Evolutionary conservation across 2,113 vertebrate genomes (phyloP), one percentile per base, ranked within the genome.

Genomic region (Electrona antarctica): DNA sequence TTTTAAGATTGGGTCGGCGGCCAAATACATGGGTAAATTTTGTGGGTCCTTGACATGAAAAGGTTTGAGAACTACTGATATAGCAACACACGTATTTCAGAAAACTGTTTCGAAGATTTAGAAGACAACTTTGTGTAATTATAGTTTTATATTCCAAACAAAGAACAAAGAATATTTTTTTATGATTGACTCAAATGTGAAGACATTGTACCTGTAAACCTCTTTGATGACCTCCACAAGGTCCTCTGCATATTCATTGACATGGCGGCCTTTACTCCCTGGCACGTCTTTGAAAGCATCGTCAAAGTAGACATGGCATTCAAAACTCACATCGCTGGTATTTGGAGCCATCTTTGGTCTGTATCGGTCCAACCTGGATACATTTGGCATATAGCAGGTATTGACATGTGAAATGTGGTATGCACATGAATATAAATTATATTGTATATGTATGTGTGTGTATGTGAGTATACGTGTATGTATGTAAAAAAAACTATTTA

Each of bases 241-340:
- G 28, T 11, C 45, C 48, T 61, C 12, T 9, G 55, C 87, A 1
- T 87, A 92, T 28, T 79, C 7, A 54, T 92, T 92, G 41, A 90
- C 77, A 29, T 76, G 81, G 0, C 59, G 64, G 4, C 52, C 76
- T 7, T 11, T 47, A 57, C 65, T 75, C 7, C 78, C 82, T 1
- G 64, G 8, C 0, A 69, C 77, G 0, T 64, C 3, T 55, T 41
- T 4, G 60, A 91, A 92, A 1, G 91, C 91, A 0, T 91, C 86
- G 52, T 91, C 86, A 60, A 91, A 90, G 83, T 74, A 90, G 67
- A 91, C 79, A 7, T 90, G 90, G 3, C 85, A 74, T 74, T 91
- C 90, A n/a, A 90, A 91, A 28, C 21, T 68, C 7, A 84, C 85
- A 71, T 91, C 77, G 0, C 59, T 46, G 2, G 1, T 0, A 49